Conservation (phyloP, 2,888 invertebrate genomes). For the Anodontia alba region DNA sequence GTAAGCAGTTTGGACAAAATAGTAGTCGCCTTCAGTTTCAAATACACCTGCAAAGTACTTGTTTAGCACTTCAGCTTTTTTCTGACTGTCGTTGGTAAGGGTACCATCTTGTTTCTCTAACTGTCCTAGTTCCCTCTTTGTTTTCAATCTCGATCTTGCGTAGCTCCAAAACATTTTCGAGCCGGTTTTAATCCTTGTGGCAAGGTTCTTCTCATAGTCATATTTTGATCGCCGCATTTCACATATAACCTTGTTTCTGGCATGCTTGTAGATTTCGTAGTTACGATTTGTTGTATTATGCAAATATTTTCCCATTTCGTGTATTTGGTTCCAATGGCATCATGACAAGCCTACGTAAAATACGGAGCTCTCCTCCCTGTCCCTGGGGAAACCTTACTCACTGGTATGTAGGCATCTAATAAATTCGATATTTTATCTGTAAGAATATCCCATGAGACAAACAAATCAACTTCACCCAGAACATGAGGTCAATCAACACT, state of each 20-base stretch:
- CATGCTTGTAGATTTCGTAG: slow-evolving; percentile 17
- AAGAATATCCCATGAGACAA: background rate
- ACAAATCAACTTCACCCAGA: background rate
- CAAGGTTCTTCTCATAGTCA: slow-evolving; percentile 18
- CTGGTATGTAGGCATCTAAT: background rate
- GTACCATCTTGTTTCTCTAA: too few species aligned
- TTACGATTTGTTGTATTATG: slow-evolving; percentile 1
- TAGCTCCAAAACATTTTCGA: slow-evolving; percentile 37
- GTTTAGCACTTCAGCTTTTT: too few species aligned
- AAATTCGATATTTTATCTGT: background rate
- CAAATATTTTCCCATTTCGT: slow-evolving; percentile 20
- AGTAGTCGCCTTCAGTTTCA: too few species aligned
- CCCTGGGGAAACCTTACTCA: background rate
- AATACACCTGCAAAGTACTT: too few species aligned
- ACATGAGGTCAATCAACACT: background rate
- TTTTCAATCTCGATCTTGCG: slow-evolving; percentile 29
- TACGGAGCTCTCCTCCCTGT: background rate
- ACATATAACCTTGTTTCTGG: slow-evolving; percentile 27
- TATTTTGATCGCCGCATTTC: slow-evolving; percentile 19
- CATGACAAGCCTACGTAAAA: background rate
- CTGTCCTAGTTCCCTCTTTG: too few species aligned
- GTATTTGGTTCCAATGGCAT: slow-evolving; percentile 2
- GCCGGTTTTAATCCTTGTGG: slow-evolving; percentile 25
- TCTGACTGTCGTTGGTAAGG: too few species aligned
- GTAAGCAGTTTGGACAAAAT: too few species aligned